Evolutionary conservation across 2,888 invertebrate species (phyloP).

Genomic region (Agrotis exclamationis): DNA sequence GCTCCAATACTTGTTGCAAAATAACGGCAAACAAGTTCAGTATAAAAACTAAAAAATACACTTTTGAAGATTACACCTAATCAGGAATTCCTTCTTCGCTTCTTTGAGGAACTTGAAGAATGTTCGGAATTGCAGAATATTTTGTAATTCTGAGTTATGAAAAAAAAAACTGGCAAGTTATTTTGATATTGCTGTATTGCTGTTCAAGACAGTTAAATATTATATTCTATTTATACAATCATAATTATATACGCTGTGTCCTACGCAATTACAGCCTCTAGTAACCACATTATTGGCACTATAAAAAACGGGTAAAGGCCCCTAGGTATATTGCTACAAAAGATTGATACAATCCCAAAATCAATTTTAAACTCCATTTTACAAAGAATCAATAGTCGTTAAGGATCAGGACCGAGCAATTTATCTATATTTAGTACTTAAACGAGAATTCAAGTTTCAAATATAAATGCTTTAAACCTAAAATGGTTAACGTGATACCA

Average conservation of each 20-base stretch:
- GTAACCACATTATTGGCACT: no score
- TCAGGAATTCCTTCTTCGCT: conserved; percentile 6
- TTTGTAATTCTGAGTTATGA: neutral
- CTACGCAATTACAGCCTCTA: no score
- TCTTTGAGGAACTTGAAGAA: neutral
- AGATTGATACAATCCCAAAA: neutral
- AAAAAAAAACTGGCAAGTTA: neutral
- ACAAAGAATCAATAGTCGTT: neutral
- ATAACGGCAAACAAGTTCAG: conserved; percentile 54
- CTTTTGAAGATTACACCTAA: conserved; percentile 31
- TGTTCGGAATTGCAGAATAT: neutral
- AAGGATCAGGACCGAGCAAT: neutral
- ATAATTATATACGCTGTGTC: no score
- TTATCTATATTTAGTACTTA: neutral
- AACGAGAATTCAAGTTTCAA: neutral
- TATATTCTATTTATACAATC: no score
- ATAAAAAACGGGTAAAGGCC: no score
- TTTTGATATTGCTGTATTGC: neutral
- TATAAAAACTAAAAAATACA: conserved; percentile 50
- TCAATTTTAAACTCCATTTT: neutral
- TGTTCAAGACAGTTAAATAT: no score
- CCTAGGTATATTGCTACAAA: neutral
- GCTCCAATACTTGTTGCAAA: conserved; percentile 56
- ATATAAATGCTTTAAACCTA: conserved; percentile 1
- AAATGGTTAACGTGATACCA: conserved; percentile 6